Conservation (phyloP, 2,888 invertebrate species). For the Morinoia aosen region DNA sequence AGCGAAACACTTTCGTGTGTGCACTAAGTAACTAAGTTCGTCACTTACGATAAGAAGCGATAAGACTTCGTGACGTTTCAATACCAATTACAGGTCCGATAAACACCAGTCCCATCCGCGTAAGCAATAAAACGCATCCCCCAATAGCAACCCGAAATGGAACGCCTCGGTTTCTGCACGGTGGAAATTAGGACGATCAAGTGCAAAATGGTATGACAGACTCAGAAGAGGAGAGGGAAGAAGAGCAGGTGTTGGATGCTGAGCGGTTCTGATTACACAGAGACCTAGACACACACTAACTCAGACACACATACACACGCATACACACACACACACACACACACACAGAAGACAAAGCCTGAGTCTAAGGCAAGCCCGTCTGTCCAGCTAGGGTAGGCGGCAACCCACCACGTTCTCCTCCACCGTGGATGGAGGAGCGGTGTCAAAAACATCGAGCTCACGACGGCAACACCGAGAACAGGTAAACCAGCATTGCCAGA, state of each 20-base stretch:
- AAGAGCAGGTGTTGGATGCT: not conserved
- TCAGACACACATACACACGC: not conserved
- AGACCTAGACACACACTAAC: not conserved
- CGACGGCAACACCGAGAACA: constrained; percentile 36
- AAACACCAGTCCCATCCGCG: no score
- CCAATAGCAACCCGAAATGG: no score
- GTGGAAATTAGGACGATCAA: not conserved
- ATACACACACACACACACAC: not conserved
- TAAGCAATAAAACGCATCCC: no score
- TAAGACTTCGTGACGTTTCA: no score
- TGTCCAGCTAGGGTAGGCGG: not conserved
- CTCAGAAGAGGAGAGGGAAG: not conserved
- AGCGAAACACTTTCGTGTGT: not conserved
- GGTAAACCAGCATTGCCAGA: constrained; percentile 31
- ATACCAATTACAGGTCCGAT: no score
- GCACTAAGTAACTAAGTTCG: not conserved
- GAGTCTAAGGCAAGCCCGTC: not conserved
- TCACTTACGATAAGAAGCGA: not conserved
- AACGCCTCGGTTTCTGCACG: not conserved
- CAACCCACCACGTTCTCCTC: not conserved
- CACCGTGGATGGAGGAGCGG: constrained; percentile 3
- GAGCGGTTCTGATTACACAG: not conserved
- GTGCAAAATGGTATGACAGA: not conserved
- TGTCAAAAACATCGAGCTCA: constrained; percentile 38
- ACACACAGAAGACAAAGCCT: not conserved